These are phyloP conservation scores for Herpetotheres cachinnans DNA, from an alignment of 2,113 vertebrate genomes.

Conservation along the genomic window DNA sequence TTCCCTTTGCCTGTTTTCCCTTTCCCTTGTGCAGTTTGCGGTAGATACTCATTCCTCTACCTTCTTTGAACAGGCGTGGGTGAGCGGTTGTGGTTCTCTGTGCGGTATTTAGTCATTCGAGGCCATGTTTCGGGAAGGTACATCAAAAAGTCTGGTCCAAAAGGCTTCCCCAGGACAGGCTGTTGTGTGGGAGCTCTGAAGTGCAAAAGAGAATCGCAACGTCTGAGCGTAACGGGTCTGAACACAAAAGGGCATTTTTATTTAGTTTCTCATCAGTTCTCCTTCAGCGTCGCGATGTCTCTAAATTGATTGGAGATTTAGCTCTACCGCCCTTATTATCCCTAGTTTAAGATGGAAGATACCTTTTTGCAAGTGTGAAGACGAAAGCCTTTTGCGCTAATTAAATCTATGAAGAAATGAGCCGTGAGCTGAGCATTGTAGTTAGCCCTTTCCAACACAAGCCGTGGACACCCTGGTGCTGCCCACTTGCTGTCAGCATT, in stretches of 20 bases:
- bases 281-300: background rate
- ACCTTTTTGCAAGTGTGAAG: conserved; percentile 23
- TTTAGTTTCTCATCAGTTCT: conserved; percentile 24
- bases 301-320: background rate
- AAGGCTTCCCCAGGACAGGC: background rate
- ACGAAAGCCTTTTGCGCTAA: conserved; percentile 50
- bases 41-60: background rate
- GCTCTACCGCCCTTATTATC: conserved; percentile 13
- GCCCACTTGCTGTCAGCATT: background rate
- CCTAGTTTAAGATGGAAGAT: conserved; percentile 44
- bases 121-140: accelerated
- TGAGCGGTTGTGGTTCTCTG: background rate
- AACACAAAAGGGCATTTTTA: background rate
- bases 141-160: background rate
- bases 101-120: background rate
- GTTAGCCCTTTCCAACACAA: background rate
- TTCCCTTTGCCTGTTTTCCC: background rate
- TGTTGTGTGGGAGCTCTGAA: background rate
- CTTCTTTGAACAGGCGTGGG: background rate
- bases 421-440: conserved; percentile 21
- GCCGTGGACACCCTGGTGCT: background rate
- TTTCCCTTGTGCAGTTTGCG: background rate
- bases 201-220: background rate
- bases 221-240: accelerated
- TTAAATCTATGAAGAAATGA: conserved; percentile 48